phyloP scores from a whole-genome alignment of 2,888 invertebrate genomes.

The Rhagium mordax region DNA sequence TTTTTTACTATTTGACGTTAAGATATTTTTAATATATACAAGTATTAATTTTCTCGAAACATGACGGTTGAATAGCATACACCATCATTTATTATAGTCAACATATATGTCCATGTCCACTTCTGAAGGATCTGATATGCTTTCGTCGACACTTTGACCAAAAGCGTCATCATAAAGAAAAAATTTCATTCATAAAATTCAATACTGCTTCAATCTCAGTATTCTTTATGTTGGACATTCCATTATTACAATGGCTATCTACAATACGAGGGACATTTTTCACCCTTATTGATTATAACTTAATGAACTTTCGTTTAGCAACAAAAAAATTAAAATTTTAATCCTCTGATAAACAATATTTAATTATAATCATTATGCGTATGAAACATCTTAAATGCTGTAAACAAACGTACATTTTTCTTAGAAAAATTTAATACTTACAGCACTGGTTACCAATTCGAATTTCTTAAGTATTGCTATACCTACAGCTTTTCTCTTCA shows the following conservation, averaged over 20 bases:
- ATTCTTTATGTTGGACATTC: neutral
- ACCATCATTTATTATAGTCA: neutral
- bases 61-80: neutral
- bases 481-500: too few relatives aligned
- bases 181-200: neutral
- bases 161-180: neutral
- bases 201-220: neutral
- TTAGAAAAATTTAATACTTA: too few relatives aligned
- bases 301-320: neutral
- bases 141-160: neutral
- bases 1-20: neutral
- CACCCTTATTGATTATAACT: neutral
- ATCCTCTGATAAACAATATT: too few relatives aligned
- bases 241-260: neutral
- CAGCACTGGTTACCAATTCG: too few relatives aligned
- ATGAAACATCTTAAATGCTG: too few relatives aligned
- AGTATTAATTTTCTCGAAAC: neutral
- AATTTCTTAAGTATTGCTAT: too few relatives aligned
- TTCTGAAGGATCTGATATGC: neutral
- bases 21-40: neutral
- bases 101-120: neutral
- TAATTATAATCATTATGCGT: too few relatives aligned
- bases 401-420: too few relatives aligned
- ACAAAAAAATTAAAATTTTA: too few relatives aligned
- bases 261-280: neutral